Evolutionary conservation across 2,797 vertebrate species (phyloP), one percentile per base, ranked within the genome.

Genomic region (Allobates femoralis): DNA sequence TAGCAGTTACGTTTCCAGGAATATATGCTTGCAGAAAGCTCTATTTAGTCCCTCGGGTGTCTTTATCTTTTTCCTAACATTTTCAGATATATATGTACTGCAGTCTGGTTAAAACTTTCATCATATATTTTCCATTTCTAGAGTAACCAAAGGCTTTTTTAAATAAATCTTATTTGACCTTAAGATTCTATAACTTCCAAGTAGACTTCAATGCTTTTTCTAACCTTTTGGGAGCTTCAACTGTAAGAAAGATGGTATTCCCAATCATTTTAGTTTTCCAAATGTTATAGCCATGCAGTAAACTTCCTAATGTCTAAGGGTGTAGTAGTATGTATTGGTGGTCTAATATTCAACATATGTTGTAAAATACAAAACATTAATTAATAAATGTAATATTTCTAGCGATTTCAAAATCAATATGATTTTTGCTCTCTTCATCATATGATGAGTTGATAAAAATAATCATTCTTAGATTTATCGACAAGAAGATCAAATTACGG

Each of bases 161-260:
- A 23, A 76, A 86, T 86, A 86, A 53, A 86, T 86, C 12, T 76
- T 46, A 34, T 76, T 81, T 82, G 79, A 77, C 85, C 85, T 86
- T 81, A 86, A 86, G 85, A 76, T 32, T 28, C 28, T 86, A 28
- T 28, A 76, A 79, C 73, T 56, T 82, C 60, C 50, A 76, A 76
- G 51, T 30, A 76, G 16, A 51, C 16, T 76, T 32, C 50, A 53
- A 21, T 34, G 10, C 4, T 78, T 56, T 56, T 78, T 56, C 75
- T 34, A n/a, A 30, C 16, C 51, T 74, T 50, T 74, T 41, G 71
- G 71, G 71, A 74, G 21, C 15, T 26, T 26, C 21, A 41, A 21
- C 21, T 41, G 21, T 26, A 26, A 50, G 41, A 26, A 50, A 14
- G 5, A 46, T 5, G 41, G 67, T 71, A 50, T 74, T 50, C 71